Evolutionary conservation across 2,888 invertebrate species (phyloP), one percentile per base, ranked within the genome.

Genomic region (Acanthosoma haemorrhoidale): DNA sequence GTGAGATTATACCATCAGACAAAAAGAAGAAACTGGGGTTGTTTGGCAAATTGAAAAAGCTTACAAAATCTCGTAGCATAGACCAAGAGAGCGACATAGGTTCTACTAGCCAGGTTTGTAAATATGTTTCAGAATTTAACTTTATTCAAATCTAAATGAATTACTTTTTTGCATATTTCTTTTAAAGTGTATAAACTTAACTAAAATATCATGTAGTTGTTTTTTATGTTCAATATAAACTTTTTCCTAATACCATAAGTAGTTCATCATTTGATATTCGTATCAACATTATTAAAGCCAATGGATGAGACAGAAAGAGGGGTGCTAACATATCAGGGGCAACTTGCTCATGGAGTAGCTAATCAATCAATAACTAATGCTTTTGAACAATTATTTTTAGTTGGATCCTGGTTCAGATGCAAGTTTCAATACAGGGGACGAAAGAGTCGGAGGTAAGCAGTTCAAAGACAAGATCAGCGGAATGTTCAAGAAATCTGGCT

Each of bases 1-100:
- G 93, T 79, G 94, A 93, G 77, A 85, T 87, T 74, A 80, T 89
- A 70, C 86, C 89, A 3, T 81, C 81, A 1, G 83, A 87, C 34
- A 88, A 79, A 8, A 90, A 91, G 81, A 88, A 90, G 80, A 87
- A 87, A 78, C 90, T 90, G 80, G 86, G 92, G 63, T 81, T 94
- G 36, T 90, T 93, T 78, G 90, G 91, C 16, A 94, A 93, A 82
- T 80, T 94, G 70, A 83, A 83, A 74, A 89, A 91, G 77, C 90
- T 91, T 78, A 81, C 94, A 66, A 92, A 92, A 2, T 94, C 92
- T 1, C 86, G 90, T 60, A 91, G 91, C 74, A 87, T 91, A 68
- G 91, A 92, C 77, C 74, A 80, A 77, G 78, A 81, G 67, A 73
- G 71, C 51, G 72, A 71, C 18, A 15, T 83, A 63, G 83, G 84